Evolutionary conservation across 1,140 invertebrate species (phyloP), one percentile per base, ranked within the genome.

Genomic region (Brachionus sp.): DNA sequence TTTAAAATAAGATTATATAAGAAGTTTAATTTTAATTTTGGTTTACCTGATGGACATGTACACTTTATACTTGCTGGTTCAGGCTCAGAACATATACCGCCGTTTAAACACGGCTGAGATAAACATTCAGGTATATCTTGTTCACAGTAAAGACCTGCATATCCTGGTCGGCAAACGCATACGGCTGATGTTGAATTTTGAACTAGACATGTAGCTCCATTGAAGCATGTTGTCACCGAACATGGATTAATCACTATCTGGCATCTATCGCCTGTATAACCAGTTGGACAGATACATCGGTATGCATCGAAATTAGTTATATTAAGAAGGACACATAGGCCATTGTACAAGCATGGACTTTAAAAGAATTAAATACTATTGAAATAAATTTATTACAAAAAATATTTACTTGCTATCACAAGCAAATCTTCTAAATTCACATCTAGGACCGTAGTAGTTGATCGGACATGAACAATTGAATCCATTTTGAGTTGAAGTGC

Each of bases 1-100:
- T 0, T 94, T 94, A 0, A 93, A 93, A 33, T 94, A 94, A 10
- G 96, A 91, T 66, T 16, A 23, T 19, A 16, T 16, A 3, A 86
- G 1, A 91, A 91, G 39, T 92, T 92, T 1, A 23, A 57, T 1
- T 19, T 7, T 23, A 19, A 23, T 86, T 57, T n/a, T 3, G 7
- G 16, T 9, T 7, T 57, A 57, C 93, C 95, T 85, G 95, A 93
- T 3, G 91, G 92, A 19, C 88, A 87, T 84, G 92, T 91, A 19
- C 91, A 91, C 87, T 13, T 77, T 64, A 80, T 86, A 86, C 16
- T 44, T 23, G 57, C 29, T 64, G 78, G 42, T 39, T 70, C 39
- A 33, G 83, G 29, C 86, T 23, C 62, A n/a, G 80, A 29, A 37
- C 84, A 84, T 33, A 37, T 68, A 29, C 78, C 84, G 9, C 82